Conservation (phyloP, 2,113 vertebrate species). For the Chunga burmeisteri region DNA sequence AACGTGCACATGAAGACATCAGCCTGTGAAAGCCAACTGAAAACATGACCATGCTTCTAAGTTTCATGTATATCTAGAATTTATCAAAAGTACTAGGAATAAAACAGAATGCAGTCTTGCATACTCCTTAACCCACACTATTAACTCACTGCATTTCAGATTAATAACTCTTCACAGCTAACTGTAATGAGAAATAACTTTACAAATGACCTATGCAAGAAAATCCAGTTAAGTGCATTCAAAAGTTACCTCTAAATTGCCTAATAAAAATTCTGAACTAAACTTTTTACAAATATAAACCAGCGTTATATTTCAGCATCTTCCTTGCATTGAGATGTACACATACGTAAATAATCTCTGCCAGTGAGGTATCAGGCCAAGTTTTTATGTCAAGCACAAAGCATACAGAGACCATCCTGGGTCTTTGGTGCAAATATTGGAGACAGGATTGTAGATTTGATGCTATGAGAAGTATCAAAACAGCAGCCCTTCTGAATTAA, state of each 20-base stretch:
- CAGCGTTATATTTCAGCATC: neutral
- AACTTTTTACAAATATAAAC: neutral
- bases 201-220: neutral
- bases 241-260: neutral
- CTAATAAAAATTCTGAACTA: neutral
- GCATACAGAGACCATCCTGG: neutral
- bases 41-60: neutral
- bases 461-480: neutral
- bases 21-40: neutral
- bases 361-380: neutral
- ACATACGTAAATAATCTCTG: neutral
- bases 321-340: neutral
- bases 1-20: neutral
- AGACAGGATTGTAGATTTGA: neutral
- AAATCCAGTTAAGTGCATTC: neutral
- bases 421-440: neutral
- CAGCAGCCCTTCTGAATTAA: neutral
- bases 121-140: neutral
- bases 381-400: neutral
- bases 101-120: neutral
- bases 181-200: neutral
- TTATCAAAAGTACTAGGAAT: neutral
- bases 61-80: neutral
- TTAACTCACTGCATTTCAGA: neutral
- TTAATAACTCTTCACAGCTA: neutral